Base-by-base conservation (phyloP, 35 echinoderm and acorn worm species). In the Ptychodera flava region DNA sequence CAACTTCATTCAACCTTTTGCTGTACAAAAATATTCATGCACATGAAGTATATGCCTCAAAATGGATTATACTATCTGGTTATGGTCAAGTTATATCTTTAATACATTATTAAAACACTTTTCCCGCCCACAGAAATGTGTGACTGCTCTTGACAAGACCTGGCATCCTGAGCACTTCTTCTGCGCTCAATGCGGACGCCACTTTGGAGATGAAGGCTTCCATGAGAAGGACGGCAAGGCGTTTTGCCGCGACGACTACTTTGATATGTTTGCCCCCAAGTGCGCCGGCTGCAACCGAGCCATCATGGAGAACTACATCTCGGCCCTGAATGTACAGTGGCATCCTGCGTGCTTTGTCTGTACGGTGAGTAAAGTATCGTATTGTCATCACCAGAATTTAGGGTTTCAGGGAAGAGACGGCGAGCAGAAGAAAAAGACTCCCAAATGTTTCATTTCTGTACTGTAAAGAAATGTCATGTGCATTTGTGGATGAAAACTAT, bases 91-190 rank as follows among this genome's bases (percentile, higher is more conserved):
- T n/a, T n/a, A n/a, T n/a, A n/a, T n/a, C n/a, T n/a, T n/a, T n/a
- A n/a, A n/a, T n/a, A n/a, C n/a, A n/a, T n/a, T n/a, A n/a, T n/a
- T n/a, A n/a, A n/a, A n/a, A n/a, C n/a, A n/a, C n/a, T n/a, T n/a
- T n/a, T n/a, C n/a, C n/a, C n/a, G n/a, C n/a, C n/a, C n/a, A 6
- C 85, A 96, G 94, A 92, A 82, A 79, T 96, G 94, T 86, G 93
- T 98, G 31, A 98, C 95, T 30, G 95, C 95, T 31, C 76, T 98
- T 78, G 92, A 98, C 36, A 94, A 98, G 82, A 98, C 95, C 34
- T 98, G 95, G 95, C 95, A 98, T 83, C 92, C 95, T 33, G 95
- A 98, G 37, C 95, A 98, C 64, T 98, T 98, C 88, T 98, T 98
- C 84, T 98, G 95, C 81, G 92, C 92, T 27, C 92, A 98, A 88